A percentile compares a stretch with the other conserved stretches of the same genome.
Conservation (phyloP, 2,888 invertebrate genomes). For the Ormyrus thymus region DNA sequence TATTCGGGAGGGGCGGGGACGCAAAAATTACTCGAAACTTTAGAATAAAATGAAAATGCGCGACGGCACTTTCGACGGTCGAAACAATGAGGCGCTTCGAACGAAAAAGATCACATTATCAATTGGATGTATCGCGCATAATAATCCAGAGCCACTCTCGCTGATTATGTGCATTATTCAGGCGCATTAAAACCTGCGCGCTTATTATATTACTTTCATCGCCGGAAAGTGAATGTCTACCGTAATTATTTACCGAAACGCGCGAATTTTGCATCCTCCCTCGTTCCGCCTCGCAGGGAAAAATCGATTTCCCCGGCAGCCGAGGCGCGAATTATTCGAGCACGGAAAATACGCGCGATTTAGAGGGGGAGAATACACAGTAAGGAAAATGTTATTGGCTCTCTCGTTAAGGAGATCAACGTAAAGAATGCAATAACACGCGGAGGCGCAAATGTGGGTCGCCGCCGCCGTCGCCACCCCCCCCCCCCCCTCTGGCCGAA, state of each 20-base stretch:
- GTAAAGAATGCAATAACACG: constrained; percentile 46
- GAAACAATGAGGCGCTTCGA: background rate
- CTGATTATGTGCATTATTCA: constrained; percentile 36
- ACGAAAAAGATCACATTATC: constrained; percentile 27
- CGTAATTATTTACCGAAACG: constrained; percentile 13
- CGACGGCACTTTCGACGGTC: too few species aligned
- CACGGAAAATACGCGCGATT: constrained; percentile 31
- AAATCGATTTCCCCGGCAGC: too few species aligned
- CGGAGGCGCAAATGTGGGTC: constrained; percentile 12
- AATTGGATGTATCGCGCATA: constrained; percentile 22
- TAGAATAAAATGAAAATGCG: too few species aligned
- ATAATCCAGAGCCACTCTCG: constrained; percentile 4
- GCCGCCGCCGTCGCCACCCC: background rate
- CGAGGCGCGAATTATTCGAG: background rate
- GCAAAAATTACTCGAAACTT: too few species aligned
- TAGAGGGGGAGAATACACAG: constrained; percentile 3
- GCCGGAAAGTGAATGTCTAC: constrained; percentile 2
- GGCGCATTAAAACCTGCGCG: constrained; percentile 9
- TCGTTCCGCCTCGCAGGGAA: too few species aligned
- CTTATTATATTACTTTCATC: constrained; percentile 35
- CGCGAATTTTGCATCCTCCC: background rate
- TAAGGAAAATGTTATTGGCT: constrained; percentile 45
- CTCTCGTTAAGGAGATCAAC: constrained; percentile 43
- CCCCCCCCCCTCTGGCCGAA: background rate
- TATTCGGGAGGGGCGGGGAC: too few species aligned